Base-by-base conservation (phyloP, 2,797 vertebrate genomes). In the Alosa sapidissima region DNA sequence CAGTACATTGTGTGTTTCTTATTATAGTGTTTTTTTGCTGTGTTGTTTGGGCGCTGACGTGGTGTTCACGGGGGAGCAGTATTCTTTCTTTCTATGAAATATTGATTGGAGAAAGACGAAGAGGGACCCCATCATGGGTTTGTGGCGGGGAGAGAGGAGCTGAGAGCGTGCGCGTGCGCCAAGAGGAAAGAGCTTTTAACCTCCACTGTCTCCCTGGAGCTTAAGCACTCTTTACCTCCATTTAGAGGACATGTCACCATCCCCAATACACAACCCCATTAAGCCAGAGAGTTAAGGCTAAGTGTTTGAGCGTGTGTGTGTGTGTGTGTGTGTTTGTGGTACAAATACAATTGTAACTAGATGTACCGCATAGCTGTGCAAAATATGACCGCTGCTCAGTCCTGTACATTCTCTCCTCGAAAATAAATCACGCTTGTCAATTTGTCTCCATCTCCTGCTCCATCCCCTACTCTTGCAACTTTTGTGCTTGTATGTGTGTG, bases 151-250 rank as follows among this genome's bases (percentile, higher is more conserved):
- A 58, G 19, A 21, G 19, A 58, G 55, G 55, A 3, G 55, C 55
- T 58, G 55, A 21, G 24, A 62, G 60, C 6, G 2, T 28, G 60
- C 6, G 60, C 2, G n/a, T 62, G 60, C 60, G 2, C 24, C 9
- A 11, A 62, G 60, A 62, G 60, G 60, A 62, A 62, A 62, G 60
- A 62, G 24, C 60, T 62, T 62, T 62, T 62, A 62, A 62, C 78
- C 45, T 47, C 41, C 47, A 4, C 49, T 24, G 45, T 48, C 81
- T 81, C 81, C 28, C 13, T 24, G 11, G 82, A 48, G 55, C 21
- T 65, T 49, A 48, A 11, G 36, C 10, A 65, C 28, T 24, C 19
- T 65, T 21, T 83, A 24, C 36, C 58, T 62, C 51, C 48, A n/a
- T 48, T 83, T 48, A 83, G 82, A 45, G 19, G 62, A 62, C 55